These are phyloP conservation scores for Drosophila mimica DNA, from an alignment of 2,888 invertebrate genomes.

Conservation along the genomic window DNA sequence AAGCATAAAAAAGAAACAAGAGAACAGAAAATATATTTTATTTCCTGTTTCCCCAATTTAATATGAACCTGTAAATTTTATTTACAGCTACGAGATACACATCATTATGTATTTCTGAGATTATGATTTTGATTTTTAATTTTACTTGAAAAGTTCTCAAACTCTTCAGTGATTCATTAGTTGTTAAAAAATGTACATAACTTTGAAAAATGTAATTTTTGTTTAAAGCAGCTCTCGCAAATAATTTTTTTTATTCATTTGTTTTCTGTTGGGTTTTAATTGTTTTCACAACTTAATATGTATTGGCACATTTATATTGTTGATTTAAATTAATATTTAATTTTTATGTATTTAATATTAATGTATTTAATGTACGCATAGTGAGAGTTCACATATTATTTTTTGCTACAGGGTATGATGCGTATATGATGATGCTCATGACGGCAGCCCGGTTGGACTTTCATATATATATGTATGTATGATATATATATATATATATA, in stretches of 20 bases:
- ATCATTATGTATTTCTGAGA: background rate
- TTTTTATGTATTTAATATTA: too few species aligned
- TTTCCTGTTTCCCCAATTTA: background rate
- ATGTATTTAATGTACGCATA: background rate
- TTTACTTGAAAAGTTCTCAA: background rate
- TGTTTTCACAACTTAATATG: background rate
- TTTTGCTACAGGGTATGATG: conserved; percentile 39
- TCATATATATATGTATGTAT: background rate
- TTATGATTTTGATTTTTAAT: background rate
- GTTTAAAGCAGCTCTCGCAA: background rate
- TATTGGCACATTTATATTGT: background rate
- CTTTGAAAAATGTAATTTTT: background rate
- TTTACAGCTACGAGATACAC: background rate
- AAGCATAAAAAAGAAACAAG: background rate
- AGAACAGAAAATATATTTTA: background rate
- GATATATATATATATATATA: conserved; percentile 11
- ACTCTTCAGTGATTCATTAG: background rate
- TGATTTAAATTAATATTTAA: background rate
- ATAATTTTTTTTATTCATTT: background rate
- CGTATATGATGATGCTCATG: conserved; percentile 16
- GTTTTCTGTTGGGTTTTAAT: background rate
- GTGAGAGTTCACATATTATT: background rate
- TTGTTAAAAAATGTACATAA: background rate
- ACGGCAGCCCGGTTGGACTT: conserved; percentile 40
- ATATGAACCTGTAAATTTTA: background rate